Percentiles rank a stretch among this genome's conserved stretches.
Conservation (phyloP, 2,888 invertebrate genomes). For the Hoplodrina ambigua region DNA sequence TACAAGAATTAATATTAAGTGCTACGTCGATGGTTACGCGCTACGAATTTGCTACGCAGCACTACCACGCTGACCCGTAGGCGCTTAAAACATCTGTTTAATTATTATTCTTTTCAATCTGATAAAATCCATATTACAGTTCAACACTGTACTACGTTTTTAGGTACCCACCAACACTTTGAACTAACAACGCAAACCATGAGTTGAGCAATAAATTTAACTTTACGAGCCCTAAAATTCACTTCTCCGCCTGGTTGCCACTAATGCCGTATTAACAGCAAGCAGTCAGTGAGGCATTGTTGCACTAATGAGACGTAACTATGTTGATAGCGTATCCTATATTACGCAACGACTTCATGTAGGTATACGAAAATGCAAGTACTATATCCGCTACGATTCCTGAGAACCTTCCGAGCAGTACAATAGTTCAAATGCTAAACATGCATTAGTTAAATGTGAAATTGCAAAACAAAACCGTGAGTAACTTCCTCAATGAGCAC, state of each 20-base stretch:
- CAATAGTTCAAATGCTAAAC: conserved; percentile 58
- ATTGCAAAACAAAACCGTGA: conserved; percentile 74
- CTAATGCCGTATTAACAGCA: conserved; percentile 43
- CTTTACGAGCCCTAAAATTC: conserved; percentile 54
- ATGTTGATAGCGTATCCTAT: conserved; percentile 25
- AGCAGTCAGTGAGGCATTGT: conserved; percentile 33
- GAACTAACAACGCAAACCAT: conserved; percentile 27
- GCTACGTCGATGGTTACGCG: conserved; percentile 37
- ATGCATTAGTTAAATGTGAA: conserved; percentile 63
- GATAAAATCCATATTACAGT: neutral
- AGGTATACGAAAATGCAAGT: neutral
- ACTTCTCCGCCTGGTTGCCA: conserved; percentile 49
- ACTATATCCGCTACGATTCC: conserved; percentile 25
- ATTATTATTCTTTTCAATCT: neutral
- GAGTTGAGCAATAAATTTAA: conserved; percentile 44
- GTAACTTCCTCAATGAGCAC: conserved; percentile 77
- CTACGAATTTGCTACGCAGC: conserved; percentile 45
- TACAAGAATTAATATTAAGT: conserved; percentile 1
- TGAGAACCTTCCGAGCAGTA: conserved; percentile 44
- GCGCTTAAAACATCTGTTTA: neutral
- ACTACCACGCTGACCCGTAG: conserved; percentile 6
- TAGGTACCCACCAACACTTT: conserved; percentile 1
- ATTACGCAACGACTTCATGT: conserved; percentile 12
- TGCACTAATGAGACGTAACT: conserved; percentile 47
- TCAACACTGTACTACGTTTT: neutral